Base-by-base conservation (phyloP, 2,888 invertebrate species). In the Platycheirus albimanus region DNA sequence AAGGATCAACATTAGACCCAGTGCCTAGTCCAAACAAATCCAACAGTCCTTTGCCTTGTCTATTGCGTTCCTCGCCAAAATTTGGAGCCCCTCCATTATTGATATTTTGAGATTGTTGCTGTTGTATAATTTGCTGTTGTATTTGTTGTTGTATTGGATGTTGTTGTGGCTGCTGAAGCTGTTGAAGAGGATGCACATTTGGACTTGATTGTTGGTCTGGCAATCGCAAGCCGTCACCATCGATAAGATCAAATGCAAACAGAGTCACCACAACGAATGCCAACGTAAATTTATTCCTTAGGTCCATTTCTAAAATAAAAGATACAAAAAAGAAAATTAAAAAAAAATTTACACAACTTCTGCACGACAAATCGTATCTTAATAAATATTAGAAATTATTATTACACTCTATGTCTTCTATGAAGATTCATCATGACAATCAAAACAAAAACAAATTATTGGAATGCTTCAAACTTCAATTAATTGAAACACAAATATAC, bases 11-110 rank as follows among this genome's bases (percentile, higher is more conserved):
- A 87, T 96, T 94, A 80, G 92, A 91, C 45, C 93, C 93, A 4
- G 95, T 95, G 10, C 96, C 96, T 45, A 96, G 91, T 8, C 96
- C 96, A 19, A 96, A 93, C 93, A 95, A 95, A 89, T 96, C 95
- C n/a, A 96, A 91, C 2, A 96, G 91, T 86, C 94, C 93, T 84
- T 95, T 94, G 3, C 95, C 94, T 86, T 93, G 91, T 1, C 94
- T 92, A 2, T 89, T 88, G 66, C 93, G 92, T 17, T 90, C 90
- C 66, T 90, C 88, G 7, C 88, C 89, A 38, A 85, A 86, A 30
- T 85, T 83, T 15, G 77, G 69, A 41, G 80, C 66, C 6, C 47
- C 54, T 51, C 49, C 49, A 7, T 20, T 56, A 15, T 28, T 58
- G 15, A 51, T 15, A 3, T 7, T 28, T 28, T 24, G 41, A 2